Base-by-base conservation (phyloP, 2,113 vertebrate genomes). In the Saguinus midas region DNA sequence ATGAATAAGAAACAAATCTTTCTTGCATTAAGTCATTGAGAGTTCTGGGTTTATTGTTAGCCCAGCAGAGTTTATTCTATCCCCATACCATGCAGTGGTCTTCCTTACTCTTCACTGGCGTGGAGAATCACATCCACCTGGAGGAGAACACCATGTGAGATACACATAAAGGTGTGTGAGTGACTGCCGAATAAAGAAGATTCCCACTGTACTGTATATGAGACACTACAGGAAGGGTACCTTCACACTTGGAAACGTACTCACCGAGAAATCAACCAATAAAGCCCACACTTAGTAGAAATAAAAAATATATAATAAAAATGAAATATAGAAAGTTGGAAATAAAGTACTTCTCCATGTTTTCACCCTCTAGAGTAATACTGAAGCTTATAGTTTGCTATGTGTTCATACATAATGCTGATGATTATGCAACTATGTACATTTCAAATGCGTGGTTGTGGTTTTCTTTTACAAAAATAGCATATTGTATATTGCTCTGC, bases 401-500 rank as follows among this genome's bases (percentile, higher is more conserved):
- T 73, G 4, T 83, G 40, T 37, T 57, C 86, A 73, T 72, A 76
- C 35, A 66, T 37, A 75, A 86, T 58, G 35, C 83, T 57, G 37
- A 66, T 52, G 29, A 61, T 89, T 32, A 90, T 37, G 45, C 55
- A 82, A 79, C 35, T 11, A 35, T 3, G 29, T 29, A 14, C 58
- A 16, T 84, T 48, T 45, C 21, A 84, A 40, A 48, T 61, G 5
- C 48, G n/a, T 70, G 37, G 11, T 48, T 78, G 21, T 66, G 43
- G 57, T n/a, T 86, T 89, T 92, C 55, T 92, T 95, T 93, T 55
- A 95, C 20, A 78, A 95, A 75, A 83, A 90, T 52, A 80, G n/a
- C 35, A 73, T 70, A 70, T 29, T 61, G 12, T 37, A 61, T 27
- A 83, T 83, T 72, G 32, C 27, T 83, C 17, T 72, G 58, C 52